Percentiles rank a stretch among this genome's conserved stretches.
These are phyloP conservation scores for Conistra vaccinii DNA, from an alignment of 2,888 invertebrate genomes.

Conservation along the genomic window DNA sequence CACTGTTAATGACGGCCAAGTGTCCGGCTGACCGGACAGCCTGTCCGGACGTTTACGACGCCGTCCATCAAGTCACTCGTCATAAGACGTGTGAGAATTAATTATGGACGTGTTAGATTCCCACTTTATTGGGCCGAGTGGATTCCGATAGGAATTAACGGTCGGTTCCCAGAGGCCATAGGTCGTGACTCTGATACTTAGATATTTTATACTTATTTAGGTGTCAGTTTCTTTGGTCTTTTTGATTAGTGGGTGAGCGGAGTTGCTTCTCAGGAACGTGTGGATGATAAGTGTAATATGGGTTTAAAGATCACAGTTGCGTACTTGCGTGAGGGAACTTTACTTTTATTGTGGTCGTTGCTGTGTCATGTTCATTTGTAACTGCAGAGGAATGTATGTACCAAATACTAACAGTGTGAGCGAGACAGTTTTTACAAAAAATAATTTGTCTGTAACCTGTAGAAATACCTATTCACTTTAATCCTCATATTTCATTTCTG, in stretches of 20 bases:
- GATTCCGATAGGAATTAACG: slow-evolving; percentile 68
- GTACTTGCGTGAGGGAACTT: not conserved
- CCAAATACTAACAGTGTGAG: not conserved
- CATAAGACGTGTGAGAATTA: slow-evolving; percentile 75
- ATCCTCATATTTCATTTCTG: not conserved
- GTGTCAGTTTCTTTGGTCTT: slow-evolving; percentile 31
- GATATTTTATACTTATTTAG: slow-evolving; percentile 56
- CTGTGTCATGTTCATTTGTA: not conserved
- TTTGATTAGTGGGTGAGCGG: slow-evolving; percentile 42
- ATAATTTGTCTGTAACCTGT: too few species aligned
- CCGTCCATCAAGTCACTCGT: slow-evolving; percentile 65
- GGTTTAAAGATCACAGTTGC: slow-evolving; percentile 39
- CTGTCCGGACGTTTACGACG: slow-evolving; percentile 69
- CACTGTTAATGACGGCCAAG: slow-evolving; percentile 62
- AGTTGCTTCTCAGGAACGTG: slow-evolving; percentile 18
- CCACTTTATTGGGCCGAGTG: slow-evolving; percentile 53
- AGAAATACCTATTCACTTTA: not conserved
- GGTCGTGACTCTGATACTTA: slow-evolving; percentile 61
- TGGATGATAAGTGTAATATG: slow-evolving; percentile 44
- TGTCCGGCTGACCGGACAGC: slow-evolving; percentile 58
- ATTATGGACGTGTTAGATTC: slow-evolving; percentile 72
- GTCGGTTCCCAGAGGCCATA: slow-evolving; percentile 61
- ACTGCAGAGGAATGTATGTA: not conserved
- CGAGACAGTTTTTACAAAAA: not conserved
- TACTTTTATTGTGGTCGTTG: too few species aligned